Evolutionary conservation across 2,888 invertebrate species (phyloP), one percentile per base, ranked within the genome.

Genomic region (Drosophila kambysellisi): DNA sequence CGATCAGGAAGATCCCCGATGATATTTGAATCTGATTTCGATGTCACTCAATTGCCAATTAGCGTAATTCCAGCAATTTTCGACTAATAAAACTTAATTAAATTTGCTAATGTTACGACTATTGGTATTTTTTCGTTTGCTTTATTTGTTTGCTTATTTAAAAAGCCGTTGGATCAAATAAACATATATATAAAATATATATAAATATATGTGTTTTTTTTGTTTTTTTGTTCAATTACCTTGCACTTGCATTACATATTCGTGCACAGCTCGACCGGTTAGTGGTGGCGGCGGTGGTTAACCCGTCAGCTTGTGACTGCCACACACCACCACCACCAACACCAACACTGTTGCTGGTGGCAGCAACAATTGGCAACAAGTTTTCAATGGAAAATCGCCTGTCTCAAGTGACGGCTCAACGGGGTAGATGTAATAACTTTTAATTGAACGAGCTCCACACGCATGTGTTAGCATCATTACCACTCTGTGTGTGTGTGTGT

Each of bases 351-450:
- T 25, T 25, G 25, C 25, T 25, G 25, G 25, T 25, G 25, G 25
- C 11, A 46, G 17, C 17, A 64, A 25, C 63, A 43, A 65, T 59
- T 65, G 79, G 62, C 75, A 78, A 79, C 79, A 41, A 69, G 89
- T 82, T 84, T 83, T 59, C 30, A 46, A 30, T 66, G 75, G 74
- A 79, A 78, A 73, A 75, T 48, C 66, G 71, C 71, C 74, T 65
- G 76, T 60, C 60, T 48, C 76, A 62, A 51, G 64, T 74, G 76
- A 74, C 70, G 79, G 73, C 77, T 72, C 71, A 54, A 78, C 59
- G 76, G 70, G 88, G 91, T 81, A 89, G 86, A 91, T 91, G 90
- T 90, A 91, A 90, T 89, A 88, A 74, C 63, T 76, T 86, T 86
- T 86, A 90, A 86, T 86, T 90, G 90, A 74, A 83, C 87, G 76